Evolutionary conservation across 2,888 invertebrate species (phyloP), one percentile per base, ranked within the genome.

Genomic region (Platycnemis pennipes): DNA sequence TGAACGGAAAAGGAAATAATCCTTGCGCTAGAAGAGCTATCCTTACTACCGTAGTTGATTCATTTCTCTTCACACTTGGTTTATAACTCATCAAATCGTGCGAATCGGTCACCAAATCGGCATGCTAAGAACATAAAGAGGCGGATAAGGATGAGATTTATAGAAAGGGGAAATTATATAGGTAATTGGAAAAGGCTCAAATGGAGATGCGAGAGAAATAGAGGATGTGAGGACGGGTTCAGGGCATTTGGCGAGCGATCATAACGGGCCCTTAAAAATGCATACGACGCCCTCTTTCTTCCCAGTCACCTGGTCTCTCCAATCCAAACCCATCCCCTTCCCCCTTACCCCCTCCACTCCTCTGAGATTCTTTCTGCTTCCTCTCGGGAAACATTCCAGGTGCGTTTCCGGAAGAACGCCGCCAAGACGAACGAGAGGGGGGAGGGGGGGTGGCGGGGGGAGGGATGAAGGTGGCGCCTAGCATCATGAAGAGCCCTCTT

Each of bases 361-460:
- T 3, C 63, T n/a, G 63, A 63, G 63, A 63, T 63, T 63, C 63
- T 63, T 63, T 63, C n/a, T 63, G 63, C 63, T 63, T n/a, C n/a
- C 2, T 8, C n/a, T 63, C n/a, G 22, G 63, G 63, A 63, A 26
- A 63, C 63, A 63, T 63, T 63, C 63, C 63, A 63, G 63, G 63
- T 63, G 63, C 63, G 63, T 63, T 53, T 63, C 63, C n/a, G n/a
- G 63, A n/a, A n/a, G 63, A n/a, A 63, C n/a, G 63, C 63, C 63
- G 63, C n/a, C n/a, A 63, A 63, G n/a, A 63, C 63, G 63, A 22
- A 63, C 5, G 49, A 49, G 49, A 49, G 49, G 49, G 4, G 63
- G 63, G 26, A 7, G 26, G 26, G 0, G n/a, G 26, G 0, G 63
- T 4, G 63, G n/a, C 2, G 26, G 63, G 26, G 53, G 4, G 26